These are phyloP conservation scores for Betta splendens DNA, from an alignment of 2,797 vertebrate genomes.

Conservation along the genomic window DNA sequence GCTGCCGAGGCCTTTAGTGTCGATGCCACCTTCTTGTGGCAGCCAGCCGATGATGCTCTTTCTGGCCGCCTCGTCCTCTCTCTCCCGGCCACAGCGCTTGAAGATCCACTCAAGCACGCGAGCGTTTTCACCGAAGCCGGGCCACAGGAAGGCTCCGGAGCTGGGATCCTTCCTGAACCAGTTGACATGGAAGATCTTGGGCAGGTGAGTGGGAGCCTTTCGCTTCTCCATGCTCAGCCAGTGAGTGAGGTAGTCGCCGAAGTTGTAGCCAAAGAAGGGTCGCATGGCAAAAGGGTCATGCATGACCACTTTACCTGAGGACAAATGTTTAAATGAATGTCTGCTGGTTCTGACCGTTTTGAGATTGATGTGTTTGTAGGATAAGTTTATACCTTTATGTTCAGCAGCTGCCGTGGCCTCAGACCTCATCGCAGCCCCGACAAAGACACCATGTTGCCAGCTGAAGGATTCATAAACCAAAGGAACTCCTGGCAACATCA, in stretches of 20 bases:
- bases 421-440: slow-evolving; percentile 92
- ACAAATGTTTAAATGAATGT: not conserved
- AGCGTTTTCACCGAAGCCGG: slow-evolving; percentile 92
- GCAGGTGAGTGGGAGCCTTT: slow-evolving; percentile 81
- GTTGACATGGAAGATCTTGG: slow-evolving; percentile 95
- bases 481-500: slow-evolving; percentile 84
- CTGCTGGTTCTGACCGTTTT: not conserved
- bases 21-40: slow-evolving; percentile 83
- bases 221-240: slow-evolving; percentile 90
- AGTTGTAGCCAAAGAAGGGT: slow-evolving; percentile 95
- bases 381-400: slow-evolving; percentile 83
- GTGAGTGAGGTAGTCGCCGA: slow-evolving; percentile 90
- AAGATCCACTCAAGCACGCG: slow-evolving; percentile 94
- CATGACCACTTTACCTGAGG: slow-evolving; percentile 88
- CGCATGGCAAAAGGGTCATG: slow-evolving; percentile 96
- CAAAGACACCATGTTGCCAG: slow-evolving; percentile 93
- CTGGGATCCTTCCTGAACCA: slow-evolving; percentile 88
- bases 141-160: slow-evolving; percentile 88
- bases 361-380: not conserved
- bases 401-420: slow-evolving; percentile 95
- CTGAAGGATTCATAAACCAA: slow-evolving; percentile 91
- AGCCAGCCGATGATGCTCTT: slow-evolving; percentile 85
- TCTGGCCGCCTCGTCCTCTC: slow-evolving; percentile 80
- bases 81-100: slow-evolving; percentile 82
- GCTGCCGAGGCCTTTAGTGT: slow-evolving; percentile 79